phyloP scores from a whole-genome alignment of 2,113 vertebrate species.

The Raja brachyura region DNA sequence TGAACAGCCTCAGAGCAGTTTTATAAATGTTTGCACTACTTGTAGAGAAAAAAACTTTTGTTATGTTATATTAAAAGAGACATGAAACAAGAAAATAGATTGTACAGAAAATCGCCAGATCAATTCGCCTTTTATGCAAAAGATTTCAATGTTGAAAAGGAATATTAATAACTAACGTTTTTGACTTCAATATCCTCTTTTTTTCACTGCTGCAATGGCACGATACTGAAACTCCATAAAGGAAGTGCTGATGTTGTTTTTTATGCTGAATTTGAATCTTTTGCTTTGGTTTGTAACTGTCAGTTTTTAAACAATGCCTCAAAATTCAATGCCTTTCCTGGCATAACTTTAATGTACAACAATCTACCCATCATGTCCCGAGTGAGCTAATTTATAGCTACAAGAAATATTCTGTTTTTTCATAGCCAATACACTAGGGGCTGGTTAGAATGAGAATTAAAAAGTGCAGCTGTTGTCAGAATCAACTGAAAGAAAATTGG shows the following conservation, averaged over 20 bases:
- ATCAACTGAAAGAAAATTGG: neutral
- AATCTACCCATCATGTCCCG: slow-evolving; percentile 1
- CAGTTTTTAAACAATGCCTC: neutral
- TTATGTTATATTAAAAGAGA: neutral
- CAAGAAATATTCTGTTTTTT: slow-evolving; percentile 13
- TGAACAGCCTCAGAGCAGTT: neutral
- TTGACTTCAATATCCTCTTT: slow-evolving; percentile 2
- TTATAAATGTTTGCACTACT: neutral
- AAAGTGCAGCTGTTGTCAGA: slow-evolving; percentile 9
- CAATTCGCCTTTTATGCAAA: neutral
- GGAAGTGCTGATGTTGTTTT: neutral
- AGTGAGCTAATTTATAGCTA: slow-evolving; percentile 28
- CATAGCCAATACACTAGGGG: neutral
- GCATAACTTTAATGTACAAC: neutral
- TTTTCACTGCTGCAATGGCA: neutral
- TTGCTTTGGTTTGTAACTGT: neutral
- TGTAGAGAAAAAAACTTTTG: neutral
- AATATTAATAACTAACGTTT: slow-evolving; percentile 8
- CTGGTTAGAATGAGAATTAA: slow-evolving; percentile 16
- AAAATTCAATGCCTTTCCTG: neutral
- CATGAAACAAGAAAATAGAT: slow-evolving; percentile 14
- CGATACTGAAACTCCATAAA: neutral
- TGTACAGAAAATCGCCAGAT: slow-evolving; percentile 16
- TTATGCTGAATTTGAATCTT: neutral
- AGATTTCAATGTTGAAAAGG: slow-evolving; percentile 12